Conservation (phyloP, 2,113 vertebrate species). For the Podarcis cretensis region DNA sequence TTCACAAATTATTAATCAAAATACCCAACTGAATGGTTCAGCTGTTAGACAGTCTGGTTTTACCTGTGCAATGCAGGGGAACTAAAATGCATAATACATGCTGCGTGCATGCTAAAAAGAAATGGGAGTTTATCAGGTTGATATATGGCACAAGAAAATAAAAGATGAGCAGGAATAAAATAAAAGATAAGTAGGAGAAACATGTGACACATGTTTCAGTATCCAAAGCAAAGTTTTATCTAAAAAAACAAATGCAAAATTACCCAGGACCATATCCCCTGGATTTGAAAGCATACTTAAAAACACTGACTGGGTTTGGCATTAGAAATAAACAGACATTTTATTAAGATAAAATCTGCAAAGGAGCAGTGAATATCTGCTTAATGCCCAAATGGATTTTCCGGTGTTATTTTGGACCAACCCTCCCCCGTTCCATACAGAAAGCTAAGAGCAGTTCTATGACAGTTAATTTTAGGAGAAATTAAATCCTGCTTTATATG, state of each 20-base stretch:
- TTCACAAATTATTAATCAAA: neutral
- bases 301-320: neutral
- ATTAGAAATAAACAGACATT: neutral
- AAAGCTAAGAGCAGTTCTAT: too few relatives aligned
- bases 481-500: neutral
- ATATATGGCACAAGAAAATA: neutral
- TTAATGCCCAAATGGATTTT: neutral
- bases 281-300: neutral
- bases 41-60: neutral
- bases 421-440: neutral
- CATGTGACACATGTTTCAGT: neutral
- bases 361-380: neutral
- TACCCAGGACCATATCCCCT: neutral
- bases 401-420: rapidly evolving
- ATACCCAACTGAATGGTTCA: neutral
- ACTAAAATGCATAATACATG: neutral
- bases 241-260: neutral
- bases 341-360: neutral
- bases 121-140: neutral
- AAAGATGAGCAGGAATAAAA: too few relatives aligned
- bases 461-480: rapidly evolving
- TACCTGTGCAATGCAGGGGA: neutral
- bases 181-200: neutral
- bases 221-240: neutral
- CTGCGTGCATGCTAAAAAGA: rapidly evolving